Conservation (phyloP, 2,888 invertebrate genomes). For the Brachyptera risi region DNA sequence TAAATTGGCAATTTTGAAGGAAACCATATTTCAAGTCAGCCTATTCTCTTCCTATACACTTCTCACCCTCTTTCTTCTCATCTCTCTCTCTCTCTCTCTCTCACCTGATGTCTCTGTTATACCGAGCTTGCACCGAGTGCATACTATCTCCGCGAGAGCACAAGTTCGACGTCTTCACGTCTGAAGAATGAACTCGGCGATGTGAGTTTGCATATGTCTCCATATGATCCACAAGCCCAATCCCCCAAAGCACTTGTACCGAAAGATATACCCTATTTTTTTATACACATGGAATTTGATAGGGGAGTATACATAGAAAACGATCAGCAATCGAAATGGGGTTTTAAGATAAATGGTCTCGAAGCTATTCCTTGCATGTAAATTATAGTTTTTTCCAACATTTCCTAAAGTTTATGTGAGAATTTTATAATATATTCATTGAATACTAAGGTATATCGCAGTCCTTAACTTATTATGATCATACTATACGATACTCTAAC, state of each 20-base stretch:
- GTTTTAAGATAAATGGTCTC: constrained; percentile 20
- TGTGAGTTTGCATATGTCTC: constrained; percentile 18
- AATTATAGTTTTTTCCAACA: constrained; percentile 2
- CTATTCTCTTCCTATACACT: constrained; percentile 11
- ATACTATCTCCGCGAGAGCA: not conserved
- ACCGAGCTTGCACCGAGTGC: not conserved
- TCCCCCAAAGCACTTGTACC: constrained; percentile 20
- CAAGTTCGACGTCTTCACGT: not conserved
- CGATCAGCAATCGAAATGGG: constrained; percentile 17
- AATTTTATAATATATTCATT: not conserved
- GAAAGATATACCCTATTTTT: constrained; percentile 19
- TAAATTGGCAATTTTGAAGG: constrained; percentile 34
- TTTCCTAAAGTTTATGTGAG: not conserved
- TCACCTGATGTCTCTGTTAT: constrained; percentile 16
- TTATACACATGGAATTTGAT: constrained; percentile 13
- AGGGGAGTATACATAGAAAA: constrained; percentile 1
- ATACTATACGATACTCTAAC: not conserved
- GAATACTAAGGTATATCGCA: not conserved
- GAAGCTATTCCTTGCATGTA: constrained; percentile 22
- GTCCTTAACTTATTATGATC: too few relatives aligned
- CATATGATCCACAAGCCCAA: not conserved
- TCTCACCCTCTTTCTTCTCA: constrained; percentile 6
- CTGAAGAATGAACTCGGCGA: constrained; percentile 1
- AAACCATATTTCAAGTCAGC: constrained; percentile 30
- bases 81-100: not conserved